Base-by-base conservation (phyloP, 2,888 invertebrate genomes). In the Pterostichus niger region DNA sequence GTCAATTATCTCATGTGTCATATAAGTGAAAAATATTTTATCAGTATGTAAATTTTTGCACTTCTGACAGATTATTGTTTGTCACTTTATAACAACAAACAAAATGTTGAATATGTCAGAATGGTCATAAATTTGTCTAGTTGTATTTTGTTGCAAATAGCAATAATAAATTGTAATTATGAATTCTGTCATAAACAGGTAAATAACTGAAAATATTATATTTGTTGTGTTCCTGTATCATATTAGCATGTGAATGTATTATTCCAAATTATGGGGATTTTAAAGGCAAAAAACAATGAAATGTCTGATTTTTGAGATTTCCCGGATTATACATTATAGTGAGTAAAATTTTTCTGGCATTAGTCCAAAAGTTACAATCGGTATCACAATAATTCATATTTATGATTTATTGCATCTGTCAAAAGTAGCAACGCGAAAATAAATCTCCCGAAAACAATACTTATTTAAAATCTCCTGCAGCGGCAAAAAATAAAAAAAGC, bases 371-470 rank as follows among this genome's bases (percentile, higher is more conserved):
- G 59, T 59, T 75, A 75, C 75, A 75, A 82, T 73, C 82, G 82
- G 49, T 35, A 44, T 46, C 35, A 75, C 49, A 82, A 82, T 82
- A 59, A 75, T 82, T 82, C 82, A 82, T 82, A 82, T 75, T 82
- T 59, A 56, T 82, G 82, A 82, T 82, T 82, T 82, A 82, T 82
- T 10, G 59, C 54, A 59, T 56, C 77, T 82, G 82, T 82, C 82
- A 75, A 59, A 61, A 82, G 35, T 75, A 59, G 56, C 75, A 79
- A 73, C 75, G 59, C 49, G 56, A 82, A 59, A 54, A 82, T 82
- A 75, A 40, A 81, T 81, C 73, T 75, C 15, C 10, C 56, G 56
- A 77, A 77, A 77, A 77, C 77, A 77, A 77, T 56, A 77, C 77
- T 56, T 56, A 52, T 71, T 75, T 75, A 52, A 75, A 75, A 75